Base-by-base conservation (phyloP, 92 coral and sea anemone genomes). In the Palythoa grandiflora region DNA sequence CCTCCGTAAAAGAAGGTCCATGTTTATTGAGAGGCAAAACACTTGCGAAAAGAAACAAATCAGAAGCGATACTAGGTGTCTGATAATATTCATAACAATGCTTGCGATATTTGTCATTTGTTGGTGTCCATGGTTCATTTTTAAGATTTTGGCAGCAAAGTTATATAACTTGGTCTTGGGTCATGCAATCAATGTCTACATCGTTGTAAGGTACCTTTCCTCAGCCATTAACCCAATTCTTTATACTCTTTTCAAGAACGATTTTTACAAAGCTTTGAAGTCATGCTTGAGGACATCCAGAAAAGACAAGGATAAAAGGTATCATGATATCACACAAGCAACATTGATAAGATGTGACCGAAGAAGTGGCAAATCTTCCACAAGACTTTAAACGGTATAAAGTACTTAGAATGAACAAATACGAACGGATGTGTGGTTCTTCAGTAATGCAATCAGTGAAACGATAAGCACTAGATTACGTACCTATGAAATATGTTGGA, bases 111-210 rank as follows among this genome's bases (percentile, higher is more conserved):
- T 81, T 21, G 47, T 19, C 17, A 53, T 81, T 14, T 81, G 86
- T 47, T 81, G 86, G 86, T 47, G 75, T 81, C 86, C 86, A 3
- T 81, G 86, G 86, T 81, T 65, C 40, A 8, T 81, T 68, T 40
- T 81, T 21, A 65, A 63, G 54, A 19, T 81, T 14, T 47, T 81
- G 57, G 1, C 7, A 13, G 63, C 40, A 21, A 68, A 48, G 76
- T 14, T 20, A 68, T 19, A 68, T 68, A 2, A 16, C 10, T 7
- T 65, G 7, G 10, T 12, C 2, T 20, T 81, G 38, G 1, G 14
- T 14, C 2, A 68, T 68, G 20, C 66, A 7, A 21, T 47, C 19
- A 65, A 47, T 2, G 55, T 50, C n/a, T 81, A 81, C 63, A 81
- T 81, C 21, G 60, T 68, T 20, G 1, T 81, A 12, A 66, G 86